Evolutionary conservation across 2,888 invertebrate species (phyloP).

Genomic region (Calameuta filiformis): DNA sequence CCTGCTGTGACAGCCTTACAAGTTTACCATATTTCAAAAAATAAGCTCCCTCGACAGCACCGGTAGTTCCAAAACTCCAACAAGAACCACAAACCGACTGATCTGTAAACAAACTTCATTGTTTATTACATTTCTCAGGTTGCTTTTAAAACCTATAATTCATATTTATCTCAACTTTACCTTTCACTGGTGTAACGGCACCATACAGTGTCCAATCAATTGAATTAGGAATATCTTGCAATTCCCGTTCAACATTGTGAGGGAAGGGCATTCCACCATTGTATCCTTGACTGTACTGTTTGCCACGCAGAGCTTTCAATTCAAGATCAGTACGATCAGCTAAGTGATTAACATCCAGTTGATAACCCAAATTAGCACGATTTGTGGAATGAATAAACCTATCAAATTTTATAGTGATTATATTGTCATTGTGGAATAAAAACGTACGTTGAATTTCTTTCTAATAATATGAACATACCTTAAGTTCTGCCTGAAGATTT

Average conservation of each 20-base stretch:
- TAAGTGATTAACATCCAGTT: slow-evolving; percentile 86
- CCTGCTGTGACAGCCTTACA: slow-evolving; percentile 88
- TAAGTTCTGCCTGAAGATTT: slow-evolving; percentile 88
- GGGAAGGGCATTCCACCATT: slow-evolving; percentile 87
- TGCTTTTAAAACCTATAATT: background rate
- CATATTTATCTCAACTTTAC: slow-evolving; percentile 61
- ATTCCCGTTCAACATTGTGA: slow-evolving; percentile 70
- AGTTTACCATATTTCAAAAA: slow-evolving; percentile 86
- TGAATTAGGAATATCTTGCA: slow-evolving; percentile 75
- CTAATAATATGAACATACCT: slow-evolving; percentile 67
- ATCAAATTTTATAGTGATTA: slow-evolving; percentile 20
- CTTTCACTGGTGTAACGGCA: slow-evolving; percentile 94
- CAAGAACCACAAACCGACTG: slow-evolving; percentile 98
- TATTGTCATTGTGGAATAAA: background rate
- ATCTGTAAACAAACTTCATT: slow-evolving; percentile 70
- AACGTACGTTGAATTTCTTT: slow-evolving; percentile 1
- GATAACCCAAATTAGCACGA: slow-evolving; percentile 79
- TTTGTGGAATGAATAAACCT: slow-evolving; percentile 86
- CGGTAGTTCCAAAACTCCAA: slow-evolving; percentile 96
- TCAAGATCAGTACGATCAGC: slow-evolving; percentile 86
- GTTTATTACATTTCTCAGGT: too few relatives aligned
- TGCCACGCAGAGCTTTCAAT: slow-evolving; percentile 79
- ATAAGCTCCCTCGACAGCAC: slow-evolving; percentile 91
- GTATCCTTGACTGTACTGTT: slow-evolving; percentile 71
- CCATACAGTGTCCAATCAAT: slow-evolving; percentile 93